phyloP scores from a whole-genome alignment of 2,797 vertebrate species.

The Danio albolineatus region DNA sequence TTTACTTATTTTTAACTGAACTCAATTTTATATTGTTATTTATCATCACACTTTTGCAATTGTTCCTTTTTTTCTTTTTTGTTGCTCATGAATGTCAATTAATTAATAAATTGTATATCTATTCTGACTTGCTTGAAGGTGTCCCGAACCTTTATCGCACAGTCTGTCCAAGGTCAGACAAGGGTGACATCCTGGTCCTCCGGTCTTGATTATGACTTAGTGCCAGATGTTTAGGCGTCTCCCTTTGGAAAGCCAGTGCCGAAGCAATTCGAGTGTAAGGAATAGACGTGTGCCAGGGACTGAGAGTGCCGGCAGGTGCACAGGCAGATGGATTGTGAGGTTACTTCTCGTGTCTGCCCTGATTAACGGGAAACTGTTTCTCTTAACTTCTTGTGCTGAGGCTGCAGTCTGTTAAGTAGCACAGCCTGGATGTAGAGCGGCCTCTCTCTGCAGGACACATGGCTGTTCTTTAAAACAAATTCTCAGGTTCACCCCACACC shows the following conservation, averaged over 20 bases:
- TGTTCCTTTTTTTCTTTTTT: background rate
- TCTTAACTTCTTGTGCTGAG: slow-evolving; percentile 66
- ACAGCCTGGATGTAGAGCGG: slow-evolving; percentile 48
- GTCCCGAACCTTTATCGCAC: background rate
- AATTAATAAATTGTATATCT: background rate
- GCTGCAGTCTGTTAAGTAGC: slow-evolving; percentile 57
- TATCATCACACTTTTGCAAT: background rate
- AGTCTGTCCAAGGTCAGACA: slow-evolving; percentile 25
- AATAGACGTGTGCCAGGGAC: slow-evolving; percentile 27
- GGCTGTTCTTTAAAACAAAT: slow-evolving; percentile 45
- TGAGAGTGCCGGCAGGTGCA: slow-evolving; percentile 58
- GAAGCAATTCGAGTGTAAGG: slow-evolving; percentile 48
- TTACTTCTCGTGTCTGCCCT: slow-evolving; percentile 62
- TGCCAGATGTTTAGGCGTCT: slow-evolving; percentile 39
- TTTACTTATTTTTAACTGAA: too few species aligned
- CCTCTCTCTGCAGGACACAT: slow-evolving; percentile 29
- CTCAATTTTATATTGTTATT: too few species aligned
- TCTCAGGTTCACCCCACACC: slow-evolving; percentile 18
- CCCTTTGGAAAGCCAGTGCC: slow-evolving; percentile 40
- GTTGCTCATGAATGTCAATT: background rate
- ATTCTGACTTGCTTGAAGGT: slow-evolving; percentile 11
- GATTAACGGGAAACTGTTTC: slow-evolving; percentile 64
- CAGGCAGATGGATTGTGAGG: slow-evolving; percentile 62
- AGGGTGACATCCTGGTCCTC: background rate
- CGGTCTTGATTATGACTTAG: slow-evolving; percentile 27